Percentiles rank a stretch among this genome's conserved stretches.
Conservation (phyloP, 2,797 vertebrate species). For the Knipowitschia caucasica region DNA sequence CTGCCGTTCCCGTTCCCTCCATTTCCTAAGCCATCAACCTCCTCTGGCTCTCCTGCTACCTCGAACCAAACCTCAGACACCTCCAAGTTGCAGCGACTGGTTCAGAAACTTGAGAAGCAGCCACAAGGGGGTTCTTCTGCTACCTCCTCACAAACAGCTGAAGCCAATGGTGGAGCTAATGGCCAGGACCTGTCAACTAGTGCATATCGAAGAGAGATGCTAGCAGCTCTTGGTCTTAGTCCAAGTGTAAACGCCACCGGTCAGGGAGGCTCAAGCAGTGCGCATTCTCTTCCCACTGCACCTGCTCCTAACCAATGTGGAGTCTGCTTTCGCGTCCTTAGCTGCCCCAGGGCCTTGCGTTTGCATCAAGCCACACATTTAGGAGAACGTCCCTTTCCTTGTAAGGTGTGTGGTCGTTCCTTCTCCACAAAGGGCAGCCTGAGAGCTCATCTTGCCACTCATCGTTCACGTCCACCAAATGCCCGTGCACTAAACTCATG, state of each 20-base stretch:
- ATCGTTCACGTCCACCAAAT: conserved; percentile 84
- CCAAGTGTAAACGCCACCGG: conserved; percentile 55
- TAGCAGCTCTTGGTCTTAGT: conserved; percentile 78
- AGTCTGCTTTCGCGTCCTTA: conserved; percentile 87
- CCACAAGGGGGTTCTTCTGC: conserved; percentile 55
- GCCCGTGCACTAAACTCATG: conserved; percentile 87
- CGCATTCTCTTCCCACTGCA: conserved; percentile 46
- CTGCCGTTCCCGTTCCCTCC: conserved; percentile 78
- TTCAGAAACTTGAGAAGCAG: conserved; percentile 89
- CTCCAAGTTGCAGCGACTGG: conserved; percentile 88
- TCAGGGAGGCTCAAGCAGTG: conserved; percentile 48
- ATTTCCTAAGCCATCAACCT: conserved; percentile 73
- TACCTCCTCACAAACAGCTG: conserved; percentile 48
- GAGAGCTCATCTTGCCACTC: conserved; percentile 86
- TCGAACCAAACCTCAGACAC: conserved; percentile 81
- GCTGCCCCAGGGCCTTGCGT: conserved; percentile 87
- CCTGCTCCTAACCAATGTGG: conserved; percentile 86
- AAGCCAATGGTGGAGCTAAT: conserved; percentile 55
- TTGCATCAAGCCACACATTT: conserved; percentile 89
- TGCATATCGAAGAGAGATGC: conserved; percentile 77
- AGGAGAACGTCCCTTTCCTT: conserved; percentile 89
- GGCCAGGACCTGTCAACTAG: conserved; percentile 66
- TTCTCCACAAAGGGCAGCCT: conserved; percentile 92
- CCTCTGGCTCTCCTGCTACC: conserved; percentile 69
- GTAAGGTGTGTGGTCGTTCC: conserved; percentile 88